These are phyloP conservation scores for Porphyrio hochstetteri DNA, from an alignment of 2,113 vertebrate genomes.

Conservation along the genomic window DNA sequence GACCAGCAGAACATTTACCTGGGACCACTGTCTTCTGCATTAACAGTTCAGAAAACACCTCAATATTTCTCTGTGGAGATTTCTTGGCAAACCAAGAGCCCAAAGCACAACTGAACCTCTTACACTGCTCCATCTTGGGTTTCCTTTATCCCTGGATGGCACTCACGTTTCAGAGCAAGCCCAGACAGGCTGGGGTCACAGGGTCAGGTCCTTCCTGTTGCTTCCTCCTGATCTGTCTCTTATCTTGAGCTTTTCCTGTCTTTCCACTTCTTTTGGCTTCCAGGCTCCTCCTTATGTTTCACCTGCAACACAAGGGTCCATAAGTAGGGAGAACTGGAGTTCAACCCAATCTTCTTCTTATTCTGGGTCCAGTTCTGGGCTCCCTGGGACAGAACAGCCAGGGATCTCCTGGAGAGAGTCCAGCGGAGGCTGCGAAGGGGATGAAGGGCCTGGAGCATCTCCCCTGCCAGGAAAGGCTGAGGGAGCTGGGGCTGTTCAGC, in stretches of 20 bases:
- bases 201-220: background rate
- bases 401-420: too few species aligned
- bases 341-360: background rate
- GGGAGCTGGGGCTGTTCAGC: too few species aligned
- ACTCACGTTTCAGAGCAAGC: background rate
- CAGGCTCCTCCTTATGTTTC: background rate
- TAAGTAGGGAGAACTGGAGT: background rate
- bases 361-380: too few species aligned
- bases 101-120: background rate
- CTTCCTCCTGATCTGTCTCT: background rate
- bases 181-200: background rate
- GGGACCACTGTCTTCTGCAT: background rate
- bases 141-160: background rate
- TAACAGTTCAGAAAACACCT: background rate
- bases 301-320: background rate
- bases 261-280: background rate
- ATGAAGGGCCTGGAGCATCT: too few species aligned
- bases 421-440: too few species aligned
- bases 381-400: too few species aligned
- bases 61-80: background rate
- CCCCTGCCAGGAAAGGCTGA: too few species aligned
- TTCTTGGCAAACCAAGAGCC: background rate
- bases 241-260: background rate
- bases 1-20: fast-evolving
- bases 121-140: background rate